Percentiles rank a stretch among this genome's conserved stretches.
Conservation (phyloP, 2,797 vertebrate species). For the Coccyzus lansbergi region DNA sequence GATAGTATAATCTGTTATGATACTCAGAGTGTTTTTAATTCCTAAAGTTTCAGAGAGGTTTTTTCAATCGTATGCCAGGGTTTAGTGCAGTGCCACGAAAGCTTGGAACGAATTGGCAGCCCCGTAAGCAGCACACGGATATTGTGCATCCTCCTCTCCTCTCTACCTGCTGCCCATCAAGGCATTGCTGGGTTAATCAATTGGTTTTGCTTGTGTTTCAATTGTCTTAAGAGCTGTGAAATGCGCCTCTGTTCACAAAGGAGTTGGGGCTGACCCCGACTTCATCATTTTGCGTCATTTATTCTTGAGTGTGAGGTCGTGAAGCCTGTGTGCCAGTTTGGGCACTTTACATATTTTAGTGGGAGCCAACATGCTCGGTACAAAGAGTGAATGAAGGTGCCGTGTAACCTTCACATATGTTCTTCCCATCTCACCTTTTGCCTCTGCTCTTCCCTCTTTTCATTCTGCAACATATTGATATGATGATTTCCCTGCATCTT, state of each 20-base stretch:
- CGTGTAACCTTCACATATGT: background rate
- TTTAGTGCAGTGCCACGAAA: background rate
- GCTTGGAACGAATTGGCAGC: background rate
- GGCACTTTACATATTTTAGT: fast-evolving
- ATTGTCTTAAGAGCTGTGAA: background rate
- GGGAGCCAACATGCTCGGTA: fast-evolving
- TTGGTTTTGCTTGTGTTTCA: background rate
- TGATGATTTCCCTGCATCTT: background rate
- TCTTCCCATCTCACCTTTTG: background rate
- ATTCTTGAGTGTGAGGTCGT: background rate
- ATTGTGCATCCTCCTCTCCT: background rate
- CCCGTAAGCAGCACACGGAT: fast-evolving
- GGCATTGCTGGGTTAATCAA: fast-evolving
- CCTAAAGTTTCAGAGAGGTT: background rate
- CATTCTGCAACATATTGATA: fast-evolving
- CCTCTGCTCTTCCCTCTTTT: background rate
- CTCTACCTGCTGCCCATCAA: background rate
- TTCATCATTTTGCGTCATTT: background rate
- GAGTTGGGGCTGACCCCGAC: background rate
- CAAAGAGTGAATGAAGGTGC: background rate
- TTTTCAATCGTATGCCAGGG: fast-evolving
- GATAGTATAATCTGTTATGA: fast-evolving
- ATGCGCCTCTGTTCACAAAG: background rate
- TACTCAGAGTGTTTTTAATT: background rate
- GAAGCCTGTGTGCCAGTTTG: background rate